Evolutionary conservation across 2,797 vertebrate genomes (phyloP).

Genomic region (Craterocephalus amniculus): DNA sequence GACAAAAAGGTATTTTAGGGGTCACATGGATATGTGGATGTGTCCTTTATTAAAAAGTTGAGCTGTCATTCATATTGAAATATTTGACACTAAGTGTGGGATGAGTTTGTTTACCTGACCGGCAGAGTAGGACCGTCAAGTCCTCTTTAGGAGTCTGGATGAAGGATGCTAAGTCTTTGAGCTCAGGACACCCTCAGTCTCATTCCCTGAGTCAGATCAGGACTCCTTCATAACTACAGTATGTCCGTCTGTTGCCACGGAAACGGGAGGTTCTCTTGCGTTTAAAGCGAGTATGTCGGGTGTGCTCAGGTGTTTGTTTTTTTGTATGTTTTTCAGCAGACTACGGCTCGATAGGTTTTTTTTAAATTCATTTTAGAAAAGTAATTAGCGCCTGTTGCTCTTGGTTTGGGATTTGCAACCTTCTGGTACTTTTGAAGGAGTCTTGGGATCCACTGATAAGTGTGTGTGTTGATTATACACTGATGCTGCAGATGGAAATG

Average conservation of each 20-base stretch:
- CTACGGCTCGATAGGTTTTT: constrained; percentile 34
- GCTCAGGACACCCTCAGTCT: constrained; percentile 39
- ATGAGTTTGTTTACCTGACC: not conserved
- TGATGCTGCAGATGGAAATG: not conserved
- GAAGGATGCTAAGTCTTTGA: not conserved
- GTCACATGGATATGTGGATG: not conserved
- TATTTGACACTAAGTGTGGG: not conserved
- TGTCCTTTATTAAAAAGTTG: constrained; percentile 5
- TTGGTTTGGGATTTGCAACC: constrained; percentile 33
- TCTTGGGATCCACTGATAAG: constrained; percentile 21
- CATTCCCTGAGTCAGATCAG: constrained; percentile 51
- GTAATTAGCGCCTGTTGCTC: constrained; percentile 40
- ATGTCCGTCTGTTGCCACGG: constrained; percentile 62
- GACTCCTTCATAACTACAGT: constrained; percentile 41
- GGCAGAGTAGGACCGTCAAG: not conserved
- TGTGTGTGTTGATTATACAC: constrained; percentile 16
- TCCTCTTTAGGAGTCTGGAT: not conserved
- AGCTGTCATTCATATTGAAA: not conserved
- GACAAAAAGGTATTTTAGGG: not conserved
- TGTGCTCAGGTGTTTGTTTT: constrained; percentile 1
- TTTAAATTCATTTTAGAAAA: constrained; percentile 39
- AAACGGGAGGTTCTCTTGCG: constrained; percentile 48
- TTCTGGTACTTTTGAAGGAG: constrained; percentile 22
- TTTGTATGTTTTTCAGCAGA: constrained; percentile 18
- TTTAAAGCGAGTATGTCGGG: constrained; percentile 7